Evolutionary conservation across 2,888 invertebrate genomes (phyloP), one percentile per base, ranked within the genome.

Genomic region (Idaea straminata): DNA sequence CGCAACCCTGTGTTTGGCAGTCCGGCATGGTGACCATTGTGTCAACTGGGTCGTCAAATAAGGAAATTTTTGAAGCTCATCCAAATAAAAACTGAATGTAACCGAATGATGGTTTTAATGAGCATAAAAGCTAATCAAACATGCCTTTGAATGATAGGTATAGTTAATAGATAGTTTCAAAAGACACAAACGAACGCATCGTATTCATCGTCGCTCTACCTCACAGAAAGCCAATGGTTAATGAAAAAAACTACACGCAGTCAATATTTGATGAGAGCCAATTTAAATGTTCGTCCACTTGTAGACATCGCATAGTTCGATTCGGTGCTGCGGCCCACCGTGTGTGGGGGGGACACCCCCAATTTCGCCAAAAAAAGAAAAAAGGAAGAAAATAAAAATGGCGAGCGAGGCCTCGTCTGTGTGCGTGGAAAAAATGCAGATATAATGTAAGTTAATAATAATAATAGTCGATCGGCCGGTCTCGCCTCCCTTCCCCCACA

Each of bases 231-330:
- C 80, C 79, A 83, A 82, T 83, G 86, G 88, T 83, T 91, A 91
- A 89, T 91, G 89, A 89, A 92, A 91, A n/a, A 91, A 91, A 91
- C 89, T 90, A 91, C 90, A 91, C 82, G 87, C 87, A 88, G 88
- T 89, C 91, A 92, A 92, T 92, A 91, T 91, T 91, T 92, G 92
- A 92, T 92, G 91, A 91, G 91, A 87, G 89, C 90, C 92, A 92
- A 92, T 92, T 92, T 91, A 90, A 91, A 91, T 90, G 91, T 88
- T 89, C 89, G 87, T 87, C 88, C 92, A 91, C 92, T 92, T 92
- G 92, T 92, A 92, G 92, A 92, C 91, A 91, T 89, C 89, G 91
- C 83, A 90, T 91, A 91, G 92, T 92, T 91, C 87, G 84, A 83
- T 80, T 77, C 81, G 74, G 77, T n/a, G 25, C 3, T 25, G 80